Conservation (phyloP, 2,113 vertebrate genomes). For the Piliocolobus tephrosceles region DNA sequence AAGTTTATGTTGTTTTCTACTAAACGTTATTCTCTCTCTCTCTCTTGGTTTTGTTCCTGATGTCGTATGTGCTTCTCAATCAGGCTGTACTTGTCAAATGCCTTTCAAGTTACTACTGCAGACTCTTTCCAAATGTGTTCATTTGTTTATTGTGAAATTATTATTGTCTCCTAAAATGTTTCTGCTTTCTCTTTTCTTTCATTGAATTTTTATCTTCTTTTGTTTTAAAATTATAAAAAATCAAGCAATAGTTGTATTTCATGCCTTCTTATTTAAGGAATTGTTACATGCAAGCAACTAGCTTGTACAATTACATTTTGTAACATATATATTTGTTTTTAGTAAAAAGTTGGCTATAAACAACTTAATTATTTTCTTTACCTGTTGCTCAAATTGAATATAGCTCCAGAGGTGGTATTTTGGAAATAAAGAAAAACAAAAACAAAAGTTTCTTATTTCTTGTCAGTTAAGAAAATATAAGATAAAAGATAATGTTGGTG, state of each 20-base stretch:
- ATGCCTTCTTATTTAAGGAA: conserved; percentile 30
- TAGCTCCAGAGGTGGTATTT: neutral
- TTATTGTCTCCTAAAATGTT: conserved; percentile 5
- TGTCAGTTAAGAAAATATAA: neutral
- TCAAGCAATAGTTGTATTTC: neutral
- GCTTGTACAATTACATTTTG: neutral
- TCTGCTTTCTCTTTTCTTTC: neutral
- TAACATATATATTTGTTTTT: neutral
- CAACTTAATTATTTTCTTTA: neutral
- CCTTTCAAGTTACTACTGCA: conserved; percentile 17
- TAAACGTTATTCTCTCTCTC: neutral
- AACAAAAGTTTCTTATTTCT: neutral
- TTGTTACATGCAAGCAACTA: neutral
- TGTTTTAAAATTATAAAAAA: conserved; percentile 40
- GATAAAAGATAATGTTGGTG: neutral
- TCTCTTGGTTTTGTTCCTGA: neutral
- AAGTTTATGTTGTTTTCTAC: conserved; percentile 2
- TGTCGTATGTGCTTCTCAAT: conserved; percentile 17
- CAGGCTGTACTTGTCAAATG: neutral
- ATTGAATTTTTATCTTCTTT: conserved; percentile 17
- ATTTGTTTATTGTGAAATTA: conserved; percentile 9
- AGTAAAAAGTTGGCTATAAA: neutral
- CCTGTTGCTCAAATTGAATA: neutral
- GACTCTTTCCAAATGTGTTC: neutral
- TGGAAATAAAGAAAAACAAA: neutral